A percentile compares a stretch with the other conserved stretches of the same genome.
These are phyloP conservation scores for Euplagia quadripunctaria DNA, from an alignment of 2,888 invertebrate species.

Conservation along the genomic window DNA sequence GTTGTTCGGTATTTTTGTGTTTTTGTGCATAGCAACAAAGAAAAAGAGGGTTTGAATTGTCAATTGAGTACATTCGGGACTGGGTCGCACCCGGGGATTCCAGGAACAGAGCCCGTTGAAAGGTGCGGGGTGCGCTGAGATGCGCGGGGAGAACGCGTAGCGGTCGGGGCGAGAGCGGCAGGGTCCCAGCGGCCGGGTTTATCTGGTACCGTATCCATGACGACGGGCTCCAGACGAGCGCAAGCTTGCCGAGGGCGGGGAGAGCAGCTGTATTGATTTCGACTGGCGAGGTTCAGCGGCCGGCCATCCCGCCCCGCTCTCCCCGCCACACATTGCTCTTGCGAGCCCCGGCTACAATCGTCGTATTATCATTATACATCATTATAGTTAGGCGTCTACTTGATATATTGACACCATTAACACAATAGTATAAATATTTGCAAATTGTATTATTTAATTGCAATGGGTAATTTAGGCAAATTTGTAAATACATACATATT, in stretches of 20 bases:
- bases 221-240: conserved; percentile 78
- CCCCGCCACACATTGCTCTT: conserved; percentile 58
- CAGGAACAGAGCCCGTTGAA: conserved; percentile 22
- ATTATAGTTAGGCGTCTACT: conserved; percentile 2
- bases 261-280: conserved; percentile 89
- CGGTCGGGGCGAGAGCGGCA: conserved; percentile 47
- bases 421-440: neutral
- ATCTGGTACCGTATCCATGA: conserved; percentile 80
- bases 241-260: conserved; percentile 71
- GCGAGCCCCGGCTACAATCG: conserved; percentile 47
- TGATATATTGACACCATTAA: neutral
- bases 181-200: conserved; percentile 57
- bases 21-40: conserved; percentile 49
- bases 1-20: conserved; percentile 54
- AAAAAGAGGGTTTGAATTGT: conserved; percentile 46
- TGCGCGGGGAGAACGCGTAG: conserved; percentile 26
- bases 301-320: conserved; percentile 65
- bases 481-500: too few relatives aligned
- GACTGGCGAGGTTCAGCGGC: conserved; percentile 82
- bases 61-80: conserved; percentile 36
- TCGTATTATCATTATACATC: conserved; percentile 16
- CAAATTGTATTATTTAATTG: too few relatives aligned
- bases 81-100: conserved; percentile 42
- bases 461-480: too few relatives aligned
- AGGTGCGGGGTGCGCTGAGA: conserved; percentile 28